Evolutionary conservation across 1,140 invertebrate genomes (phyloP).

Genomic region (Drosophila ficusphila): DNA sequence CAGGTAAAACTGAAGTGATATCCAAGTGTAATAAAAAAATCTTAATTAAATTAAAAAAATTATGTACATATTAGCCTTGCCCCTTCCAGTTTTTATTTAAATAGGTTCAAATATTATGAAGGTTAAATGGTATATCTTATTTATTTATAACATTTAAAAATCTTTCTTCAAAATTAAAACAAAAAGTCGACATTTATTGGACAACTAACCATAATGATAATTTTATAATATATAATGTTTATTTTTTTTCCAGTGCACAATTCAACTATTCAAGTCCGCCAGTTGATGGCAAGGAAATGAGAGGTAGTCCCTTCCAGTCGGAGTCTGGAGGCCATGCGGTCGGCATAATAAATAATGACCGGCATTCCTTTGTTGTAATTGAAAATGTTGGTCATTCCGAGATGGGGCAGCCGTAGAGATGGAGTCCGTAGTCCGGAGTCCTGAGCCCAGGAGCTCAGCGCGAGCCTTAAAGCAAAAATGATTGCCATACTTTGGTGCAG

Average conservation of each 20-base stretch:
- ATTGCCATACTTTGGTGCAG: slow-evolving; percentile 82
- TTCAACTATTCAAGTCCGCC: slow-evolving; percentile 22
- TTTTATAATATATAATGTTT: too few relatives aligned
- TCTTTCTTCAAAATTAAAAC: too few relatives aligned
- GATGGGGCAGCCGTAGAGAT: slow-evolving; percentile 26
- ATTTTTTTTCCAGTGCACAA: slow-evolving; percentile 24
- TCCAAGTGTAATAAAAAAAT: too few relatives aligned
- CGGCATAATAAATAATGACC: slow-evolving; percentile 83
- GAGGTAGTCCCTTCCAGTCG: slow-evolving; percentile 24
- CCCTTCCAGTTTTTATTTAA: too few relatives aligned
- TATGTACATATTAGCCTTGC: too few relatives aligned
- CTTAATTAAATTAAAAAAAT: too few relatives aligned
- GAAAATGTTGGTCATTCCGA: slow-evolving; percentile 81
- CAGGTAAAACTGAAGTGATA: too few relatives aligned
- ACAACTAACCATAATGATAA: too few relatives aligned
- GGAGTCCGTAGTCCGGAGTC: slow-evolving; percentile 14
- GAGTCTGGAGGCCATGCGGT: slow-evolving; percentile 74
- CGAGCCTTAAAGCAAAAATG: slow-evolving; percentile 78
- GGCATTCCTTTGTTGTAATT: slow-evolving; percentile 83
- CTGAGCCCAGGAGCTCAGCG: slow-evolving; percentile 51
- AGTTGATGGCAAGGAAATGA: slow-evolving; percentile 24
- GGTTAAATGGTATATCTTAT: too few relatives aligned
- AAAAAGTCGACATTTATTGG: too few relatives aligned
- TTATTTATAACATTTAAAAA: too few relatives aligned
- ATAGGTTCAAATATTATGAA: too few relatives aligned